Evolutionary conservation across 1,140 invertebrate species (phyloP).

Genomic region (Radopholus similis): DNA sequence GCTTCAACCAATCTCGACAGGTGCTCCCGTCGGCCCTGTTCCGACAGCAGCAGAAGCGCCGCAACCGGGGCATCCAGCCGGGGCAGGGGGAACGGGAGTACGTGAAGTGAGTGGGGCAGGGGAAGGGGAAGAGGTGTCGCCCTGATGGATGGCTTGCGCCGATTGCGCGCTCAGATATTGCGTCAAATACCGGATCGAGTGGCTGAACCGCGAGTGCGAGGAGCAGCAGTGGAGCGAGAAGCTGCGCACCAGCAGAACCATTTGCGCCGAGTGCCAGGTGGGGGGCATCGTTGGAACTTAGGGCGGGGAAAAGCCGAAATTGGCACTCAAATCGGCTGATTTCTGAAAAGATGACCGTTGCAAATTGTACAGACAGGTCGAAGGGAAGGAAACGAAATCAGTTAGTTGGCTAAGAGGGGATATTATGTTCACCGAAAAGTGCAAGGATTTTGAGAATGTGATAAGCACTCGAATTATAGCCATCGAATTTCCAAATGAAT

Average conservation of each 20-base stretch:
- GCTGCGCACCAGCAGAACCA: neutral
- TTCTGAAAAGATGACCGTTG: no score
- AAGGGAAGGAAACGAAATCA: no score
- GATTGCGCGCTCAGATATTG: neutral
- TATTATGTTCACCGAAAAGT: no score
- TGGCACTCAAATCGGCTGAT: no score
- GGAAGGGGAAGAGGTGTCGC: neutral
- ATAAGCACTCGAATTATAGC: no score
- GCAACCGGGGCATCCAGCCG: neutral
- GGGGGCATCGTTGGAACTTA: neutral
- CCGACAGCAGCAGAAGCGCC: neutral
- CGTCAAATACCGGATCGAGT: slow-evolving; percentile 11
- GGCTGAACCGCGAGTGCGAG: slow-evolving; percentile 8
- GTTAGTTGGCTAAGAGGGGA: no score
- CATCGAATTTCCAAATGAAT: no score
- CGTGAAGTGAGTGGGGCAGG: neutral
- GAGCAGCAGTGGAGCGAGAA: neutral
- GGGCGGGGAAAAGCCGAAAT: no score
- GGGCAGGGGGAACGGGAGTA: neutral
- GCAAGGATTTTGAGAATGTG: neutral
- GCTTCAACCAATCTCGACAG: neutral
- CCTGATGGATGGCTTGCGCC: neutral
- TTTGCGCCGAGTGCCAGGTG: slow-evolving; percentile 13
- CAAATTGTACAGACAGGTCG: no score
- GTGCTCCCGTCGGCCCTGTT: neutral